phyloP scores from a whole-genome alignment of 2,888 invertebrate genomes.

The Yponomeuta plumbellus region DNA sequence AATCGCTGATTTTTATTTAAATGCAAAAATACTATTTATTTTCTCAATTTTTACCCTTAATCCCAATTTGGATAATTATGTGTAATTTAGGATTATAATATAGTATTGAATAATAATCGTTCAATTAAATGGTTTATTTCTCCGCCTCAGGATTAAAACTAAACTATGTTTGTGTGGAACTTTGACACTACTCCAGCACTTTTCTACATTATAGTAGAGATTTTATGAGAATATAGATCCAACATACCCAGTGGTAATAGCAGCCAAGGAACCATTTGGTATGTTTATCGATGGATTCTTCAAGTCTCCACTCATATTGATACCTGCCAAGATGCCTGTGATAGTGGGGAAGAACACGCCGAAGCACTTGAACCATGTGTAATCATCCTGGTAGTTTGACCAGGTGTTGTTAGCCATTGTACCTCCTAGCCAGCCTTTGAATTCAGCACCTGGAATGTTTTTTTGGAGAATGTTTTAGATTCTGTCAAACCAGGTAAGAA shows the following conservation, averaged over 20 bases:
- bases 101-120: no score
- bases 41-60: no score
- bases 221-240: neutral
- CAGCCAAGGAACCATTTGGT: slow-evolving; percentile 95
- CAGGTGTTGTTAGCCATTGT: slow-evolving; percentile 89
- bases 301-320: slow-evolving; percentile 98
- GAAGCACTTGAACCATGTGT: slow-evolving; percentile 96
- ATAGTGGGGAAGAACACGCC: slow-evolving; percentile 99
- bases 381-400: slow-evolving; percentile 85
- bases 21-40: no score
- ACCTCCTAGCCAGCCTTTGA: slow-evolving; percentile 89
- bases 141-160: no score
- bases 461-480: neutral
- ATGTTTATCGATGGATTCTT: slow-evolving; percentile 94
- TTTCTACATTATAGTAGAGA: no score
- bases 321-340: slow-evolving; percentile 96
- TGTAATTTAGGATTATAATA: no score
- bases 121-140: no score
- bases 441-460: slow-evolving; percentile 80
- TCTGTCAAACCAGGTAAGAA: slow-evolving; percentile 25
- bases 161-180: no score
- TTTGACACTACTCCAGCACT: no score
- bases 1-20: no score
- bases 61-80: no score
- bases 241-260: slow-evolving; percentile 89